Conservation (phyloP, 1,140 invertebrate genomes). For the Himalopsyche phryganea region DNA sequence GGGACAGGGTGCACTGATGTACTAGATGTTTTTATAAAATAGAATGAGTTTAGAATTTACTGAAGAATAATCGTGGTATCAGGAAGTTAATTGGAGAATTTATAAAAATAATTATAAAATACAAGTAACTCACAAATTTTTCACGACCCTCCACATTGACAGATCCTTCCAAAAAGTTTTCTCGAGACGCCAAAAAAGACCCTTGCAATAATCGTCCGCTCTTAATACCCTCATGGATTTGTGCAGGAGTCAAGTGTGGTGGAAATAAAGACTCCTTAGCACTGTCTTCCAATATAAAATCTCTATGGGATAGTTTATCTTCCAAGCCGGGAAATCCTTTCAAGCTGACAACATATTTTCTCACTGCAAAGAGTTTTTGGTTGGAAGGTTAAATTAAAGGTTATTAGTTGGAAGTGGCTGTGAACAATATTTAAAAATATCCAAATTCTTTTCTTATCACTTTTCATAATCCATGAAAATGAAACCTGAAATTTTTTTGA, state of each 20-base stretch:
- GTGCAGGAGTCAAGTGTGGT: slow-evolving; percentile 74
- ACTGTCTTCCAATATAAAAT: slow-evolving; percentile 60
- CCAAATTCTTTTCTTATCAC: too few species aligned
- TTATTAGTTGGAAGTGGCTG: too few species aligned
- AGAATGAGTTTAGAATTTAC: background rate
- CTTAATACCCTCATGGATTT: slow-evolving; percentile 78
- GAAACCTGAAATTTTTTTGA: too few species aligned
- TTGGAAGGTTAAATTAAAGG: too few species aligned
- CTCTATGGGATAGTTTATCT: slow-evolving; percentile 75
- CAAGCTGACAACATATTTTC: slow-evolving; percentile 70
- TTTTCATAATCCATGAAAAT: too few species aligned
- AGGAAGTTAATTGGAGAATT: too few species aligned
- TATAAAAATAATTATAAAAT: too few species aligned
- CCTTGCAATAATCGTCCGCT: slow-evolving; percentile 78
- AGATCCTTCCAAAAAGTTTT: slow-evolving; percentile 94
- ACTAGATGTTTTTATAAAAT: too few species aligned
- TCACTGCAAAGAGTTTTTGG: slow-evolving; percentile 54
- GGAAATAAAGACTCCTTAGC: slow-evolving; percentile 73
- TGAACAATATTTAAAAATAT: too few species aligned
- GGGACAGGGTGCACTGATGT: too few species aligned
- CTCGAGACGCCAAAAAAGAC: slow-evolving; percentile 75
- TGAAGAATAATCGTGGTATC: too few species aligned
- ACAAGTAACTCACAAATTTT: slow-evolving; percentile 60
- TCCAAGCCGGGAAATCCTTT: slow-evolving; percentile 61
- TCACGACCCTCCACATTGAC: slow-evolving; percentile 77